A percentile compares a stretch with the other conserved stretches of the same genome.
Evolutionary conservation across 2,888 invertebrate species (phyloP).

Genomic region (Molanna angustata): DNA sequence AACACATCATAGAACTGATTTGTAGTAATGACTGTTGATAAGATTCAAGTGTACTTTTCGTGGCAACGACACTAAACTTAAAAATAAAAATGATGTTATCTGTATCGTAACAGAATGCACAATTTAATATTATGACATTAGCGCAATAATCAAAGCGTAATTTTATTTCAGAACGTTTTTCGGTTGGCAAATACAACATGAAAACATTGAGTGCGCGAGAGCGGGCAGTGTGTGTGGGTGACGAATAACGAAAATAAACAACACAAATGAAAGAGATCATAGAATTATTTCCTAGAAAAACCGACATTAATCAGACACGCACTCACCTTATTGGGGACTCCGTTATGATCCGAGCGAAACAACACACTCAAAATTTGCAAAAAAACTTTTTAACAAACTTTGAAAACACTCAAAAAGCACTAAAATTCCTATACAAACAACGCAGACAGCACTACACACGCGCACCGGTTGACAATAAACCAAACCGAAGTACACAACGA

Average conservation of each 20-base stretch:
- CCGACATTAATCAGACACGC: slow-evolving; percentile 1
- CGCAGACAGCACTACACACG: slow-evolving; percentile 17
- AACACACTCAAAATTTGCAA: slow-evolving; percentile 15
- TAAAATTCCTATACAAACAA: slow-evolving; percentile 13
- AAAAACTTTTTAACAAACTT: slow-evolving; percentile 20
- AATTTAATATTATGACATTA: too few species aligned
- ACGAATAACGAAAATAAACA: slow-evolving; percentile 32
- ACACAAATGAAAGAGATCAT: slow-evolving; percentile 20
- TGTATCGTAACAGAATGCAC: too few species aligned
- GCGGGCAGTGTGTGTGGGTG: slow-evolving; percentile 33
- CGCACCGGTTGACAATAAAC: slow-evolving; percentile 29
- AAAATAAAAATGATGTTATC: too few species aligned
- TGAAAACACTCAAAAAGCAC: slow-evolving; percentile 24
- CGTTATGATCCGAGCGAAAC: slow-evolving; percentile 20
- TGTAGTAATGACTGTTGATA: too few species aligned
- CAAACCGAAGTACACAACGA: slow-evolving; percentile 12
- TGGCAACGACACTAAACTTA: too few species aligned
- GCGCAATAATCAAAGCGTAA: too few species aligned
- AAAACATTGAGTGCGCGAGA: too few species aligned
- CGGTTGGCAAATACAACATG: too few species aligned
- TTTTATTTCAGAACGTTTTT: too few species aligned
- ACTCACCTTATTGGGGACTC: slow-evolving; percentile 22
- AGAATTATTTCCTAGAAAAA: slow-evolving; percentile 14
- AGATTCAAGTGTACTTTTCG: too few species aligned
- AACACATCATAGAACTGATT: too few species aligned